Evolutionary conservation across 2,113 vertebrate genomes (phyloP), one percentile per base, ranked within the genome.

Genomic region (Aegypius monachus): DNA sequence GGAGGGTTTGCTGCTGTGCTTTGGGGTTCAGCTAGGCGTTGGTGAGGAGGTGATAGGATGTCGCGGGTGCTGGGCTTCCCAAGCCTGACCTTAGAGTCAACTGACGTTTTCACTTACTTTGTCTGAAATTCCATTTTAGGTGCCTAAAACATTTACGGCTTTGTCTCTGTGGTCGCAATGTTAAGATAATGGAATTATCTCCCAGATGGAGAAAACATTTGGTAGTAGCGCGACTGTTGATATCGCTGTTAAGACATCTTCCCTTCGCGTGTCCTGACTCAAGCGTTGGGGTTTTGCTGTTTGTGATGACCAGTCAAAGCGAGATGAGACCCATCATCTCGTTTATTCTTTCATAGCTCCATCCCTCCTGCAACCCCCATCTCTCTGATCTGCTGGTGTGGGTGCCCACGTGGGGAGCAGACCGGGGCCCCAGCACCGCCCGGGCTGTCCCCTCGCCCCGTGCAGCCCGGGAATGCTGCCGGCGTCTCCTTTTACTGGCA

Each of bases 391-490:
- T 31, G 25, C 62, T 59, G 1, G 0, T 25, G 11, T 1, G 23
- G 70, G 50, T 67, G 61, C 62, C 70, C 38, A 3, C 1, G 2
- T 7, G 1, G 26, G 45, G 31, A 31, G 26, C 36, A 52, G 16
- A 16, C 9, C 16, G 15, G 43, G 36, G 13, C 20, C 12, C 13
- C 5, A 1, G 27, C 29, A 11, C 26, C 2, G 2, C 32, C 36
- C 2, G 0, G 23, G 25, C 12, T 19, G 19, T 29, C 19, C n/a
- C 48, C 38, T 47, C 5, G 0, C 19, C 16, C 42, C 0, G 0
- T 15, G 29, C 38, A 13, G 18, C 23, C 15, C 23, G 29, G 19
- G 10, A 27, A 23, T 45, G 65, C 47, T 62, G 31, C 31, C 1
- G 1, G 52, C 9, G 0, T 61, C 45, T 70, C 32, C 38, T 36